Conservation (phyloP, 2,888 invertebrate genomes). For the Luffia ferchaultella region DNA sequence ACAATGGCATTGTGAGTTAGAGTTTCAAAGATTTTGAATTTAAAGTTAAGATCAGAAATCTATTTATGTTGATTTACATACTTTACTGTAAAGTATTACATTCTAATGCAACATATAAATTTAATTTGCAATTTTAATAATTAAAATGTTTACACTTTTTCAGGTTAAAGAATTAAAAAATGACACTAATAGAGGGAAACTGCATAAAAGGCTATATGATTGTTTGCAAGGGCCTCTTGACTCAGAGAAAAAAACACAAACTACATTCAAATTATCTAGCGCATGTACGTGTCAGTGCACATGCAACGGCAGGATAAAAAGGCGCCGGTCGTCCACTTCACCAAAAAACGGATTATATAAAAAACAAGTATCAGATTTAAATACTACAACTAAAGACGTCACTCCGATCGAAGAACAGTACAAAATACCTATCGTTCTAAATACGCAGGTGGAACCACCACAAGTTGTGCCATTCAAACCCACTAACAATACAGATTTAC, state of each 20-base stretch:
- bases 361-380: slow-evolving; percentile 4
- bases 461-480: neutral
- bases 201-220: slow-evolving; percentile 38
- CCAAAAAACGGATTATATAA: too few relatives aligned
- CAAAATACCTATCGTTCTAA: slow-evolving; percentile 22
- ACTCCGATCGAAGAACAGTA: slow-evolving; percentile 12
- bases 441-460: slow-evolving; percentile 17
- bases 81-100: too few relatives aligned
- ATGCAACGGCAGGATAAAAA: slow-evolving; percentile 22
- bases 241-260: slow-evolving; percentile 43
- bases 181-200: slow-evolving; percentile 39
- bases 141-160: too few relatives aligned
- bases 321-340: neutral
- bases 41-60: too few relatives aligned
- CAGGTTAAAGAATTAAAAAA: slow-evolving; percentile 46
- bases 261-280: slow-evolving; percentile 16
- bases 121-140: too few relatives aligned
- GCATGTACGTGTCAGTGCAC: slow-evolving; percentile 36
- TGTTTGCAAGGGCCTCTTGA: slow-evolving; percentile 33
- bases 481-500: neutral
- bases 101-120: too few relatives aligned
- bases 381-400: slow-evolving; percentile 6
- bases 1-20: too few relatives aligned
- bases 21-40: too few relatives aligned
- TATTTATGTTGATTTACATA: too few relatives aligned